A percentile compares a stretch with the other conserved stretches of the same genome.
Evolutionary conservation across 2,113 vertebrate genomes (phyloP).

Genomic region (Archocentrus centrarchus): DNA sequence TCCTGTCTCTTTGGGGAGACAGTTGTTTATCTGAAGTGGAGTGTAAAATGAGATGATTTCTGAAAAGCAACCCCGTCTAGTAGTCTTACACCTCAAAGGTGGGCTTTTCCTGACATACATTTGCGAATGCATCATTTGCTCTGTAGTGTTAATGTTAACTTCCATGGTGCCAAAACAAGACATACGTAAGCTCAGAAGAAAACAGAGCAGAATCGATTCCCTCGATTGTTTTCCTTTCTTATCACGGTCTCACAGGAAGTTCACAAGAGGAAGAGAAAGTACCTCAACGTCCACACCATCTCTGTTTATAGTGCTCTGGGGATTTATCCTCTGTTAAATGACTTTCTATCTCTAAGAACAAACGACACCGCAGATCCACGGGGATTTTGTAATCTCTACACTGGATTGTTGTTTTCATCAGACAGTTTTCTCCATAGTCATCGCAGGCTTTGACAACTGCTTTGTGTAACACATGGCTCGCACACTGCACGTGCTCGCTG

Average conservation of each 20-base stretch:
- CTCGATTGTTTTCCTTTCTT: background rate
- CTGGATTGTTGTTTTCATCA: slow-evolving; percentile 49
- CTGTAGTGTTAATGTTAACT: background rate
- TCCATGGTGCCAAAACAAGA: background rate
- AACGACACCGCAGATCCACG: slow-evolving; percentile 30
- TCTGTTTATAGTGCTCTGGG: background rate
- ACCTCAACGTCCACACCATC: slow-evolving; percentile 1
- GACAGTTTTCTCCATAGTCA: slow-evolving; percentile 53
- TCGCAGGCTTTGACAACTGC: slow-evolving; percentile 35
- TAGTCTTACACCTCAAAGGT: background rate
- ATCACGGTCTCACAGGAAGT: background rate
- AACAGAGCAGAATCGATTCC: background rate
- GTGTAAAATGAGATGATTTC: background rate
- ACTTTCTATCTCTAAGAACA: slow-evolving; percentile 33
- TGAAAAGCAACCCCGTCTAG: background rate
- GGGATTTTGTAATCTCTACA: slow-evolving; percentile 51
- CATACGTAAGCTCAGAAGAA: background rate
- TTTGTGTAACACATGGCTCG: slow-evolving; percentile 11
- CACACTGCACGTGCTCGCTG: slow-evolving; percentile 33
- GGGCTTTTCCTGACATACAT: background rate
- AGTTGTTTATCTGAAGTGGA: slow-evolving; percentile 47
- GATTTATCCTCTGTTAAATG: slow-evolving; percentile 9
- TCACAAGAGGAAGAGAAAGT: background rate
- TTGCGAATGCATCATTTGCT: background rate
- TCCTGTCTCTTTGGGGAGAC: background rate